These are phyloP conservation scores for Mungos mungo DNA, from an alignment of 2,113 vertebrate genomes.

Conservation along the genomic window DNA sequence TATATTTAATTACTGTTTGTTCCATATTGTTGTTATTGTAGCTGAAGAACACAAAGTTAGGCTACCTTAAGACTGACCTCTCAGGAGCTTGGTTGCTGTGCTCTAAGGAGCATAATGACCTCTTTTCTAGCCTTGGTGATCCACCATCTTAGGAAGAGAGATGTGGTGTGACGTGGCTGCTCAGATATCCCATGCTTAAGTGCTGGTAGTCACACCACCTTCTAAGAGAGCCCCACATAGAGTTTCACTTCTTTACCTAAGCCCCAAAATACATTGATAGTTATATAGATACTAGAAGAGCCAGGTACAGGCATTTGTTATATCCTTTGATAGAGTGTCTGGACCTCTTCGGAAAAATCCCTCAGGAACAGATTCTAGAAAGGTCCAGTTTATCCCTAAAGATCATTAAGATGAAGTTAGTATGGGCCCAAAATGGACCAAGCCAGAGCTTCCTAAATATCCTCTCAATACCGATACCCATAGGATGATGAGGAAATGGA, in stretches of 20 bases:
- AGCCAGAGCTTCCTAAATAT: neutral
- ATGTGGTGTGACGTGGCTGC: neutral
- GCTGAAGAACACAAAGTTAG: neutral
- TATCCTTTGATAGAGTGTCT: conserved; percentile 1
- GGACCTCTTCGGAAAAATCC: conserved; percentile 18
- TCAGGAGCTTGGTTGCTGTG: conserved; percentile 17
- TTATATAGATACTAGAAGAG: neutral
- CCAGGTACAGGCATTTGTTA: conserved; percentile 14
- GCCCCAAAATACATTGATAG: neutral
- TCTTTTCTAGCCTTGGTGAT: neutral
- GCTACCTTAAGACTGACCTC: neutral
- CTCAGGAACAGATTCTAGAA: conserved; percentile 14
- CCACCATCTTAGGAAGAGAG: neutral
- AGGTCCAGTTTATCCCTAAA: neutral
- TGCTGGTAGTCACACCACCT: neutral
- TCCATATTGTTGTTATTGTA: neutral
- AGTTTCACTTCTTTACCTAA: conserved; percentile 22
- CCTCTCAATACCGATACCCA: neutral
- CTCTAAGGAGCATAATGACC: neutral
- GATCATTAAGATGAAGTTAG: conserved; percentile 14
- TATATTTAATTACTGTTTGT: neutral
- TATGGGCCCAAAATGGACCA: neutral
- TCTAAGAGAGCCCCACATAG: neutral
- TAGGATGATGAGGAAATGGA: neutral
- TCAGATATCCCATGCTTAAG: neutral